Conservation (phyloP, 30 jellyfish, hydroid and myxozoan genomes). For the Aurelia sp. region DNA sequence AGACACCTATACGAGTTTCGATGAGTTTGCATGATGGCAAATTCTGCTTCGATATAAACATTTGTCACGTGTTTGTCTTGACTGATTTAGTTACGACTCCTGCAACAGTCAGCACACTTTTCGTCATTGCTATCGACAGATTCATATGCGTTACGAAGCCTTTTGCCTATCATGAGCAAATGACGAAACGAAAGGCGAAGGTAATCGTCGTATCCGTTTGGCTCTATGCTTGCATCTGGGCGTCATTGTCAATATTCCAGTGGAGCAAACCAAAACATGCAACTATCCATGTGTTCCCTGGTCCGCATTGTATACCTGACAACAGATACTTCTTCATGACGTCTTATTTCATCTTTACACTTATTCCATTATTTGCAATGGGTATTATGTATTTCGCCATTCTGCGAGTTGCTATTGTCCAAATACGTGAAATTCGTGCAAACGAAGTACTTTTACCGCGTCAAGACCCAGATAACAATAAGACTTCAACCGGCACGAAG, state of each 20-base stretch:
- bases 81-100: conserved; percentile 54
- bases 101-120: conserved; percentile 58
- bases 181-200: conserved; percentile 49
- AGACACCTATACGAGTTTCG: conserved; percentile 48
- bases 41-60: conserved; percentile 35
- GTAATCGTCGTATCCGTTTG: conserved; percentile 32
- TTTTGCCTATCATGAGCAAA: conserved; percentile 28
- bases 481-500: neutral
- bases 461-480: neutral
- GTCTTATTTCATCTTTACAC: conserved; percentile 38
- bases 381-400: conserved; percentile 59
- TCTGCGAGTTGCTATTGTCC: conserved; percentile 58
- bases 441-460: conserved; percentile 12
- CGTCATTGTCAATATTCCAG: conserved; percentile 8
- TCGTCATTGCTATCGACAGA: conserved; percentile 67
- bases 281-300: neutral
- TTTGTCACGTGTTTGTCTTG: conserved; percentile 40
- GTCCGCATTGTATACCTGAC: conserved; percentile 43
- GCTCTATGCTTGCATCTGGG: conserved; percentile 53
- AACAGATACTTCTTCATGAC: conserved; percentile 51
- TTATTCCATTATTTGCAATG: conserved; percentile 57
- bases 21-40: conserved; percentile 10
- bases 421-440: conserved; percentile 60
- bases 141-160: conserved; percentile 59
- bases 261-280: conserved; percentile 52